Base-by-base conservation (phyloP, 1,140 invertebrate genomes). In the Catajapyx aquilonaris region DNA sequence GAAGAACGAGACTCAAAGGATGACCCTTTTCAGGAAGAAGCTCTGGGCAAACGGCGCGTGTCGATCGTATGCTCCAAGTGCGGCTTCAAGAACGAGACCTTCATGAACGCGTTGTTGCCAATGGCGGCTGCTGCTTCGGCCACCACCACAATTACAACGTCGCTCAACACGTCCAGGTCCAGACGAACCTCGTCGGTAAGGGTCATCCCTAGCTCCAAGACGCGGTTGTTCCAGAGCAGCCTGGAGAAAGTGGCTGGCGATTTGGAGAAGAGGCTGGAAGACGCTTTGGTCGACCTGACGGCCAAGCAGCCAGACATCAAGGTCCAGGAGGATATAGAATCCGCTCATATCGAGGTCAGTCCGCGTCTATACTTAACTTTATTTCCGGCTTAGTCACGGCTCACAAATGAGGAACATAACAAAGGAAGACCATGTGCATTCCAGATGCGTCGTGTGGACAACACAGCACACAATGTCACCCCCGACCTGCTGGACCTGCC, bases 51-150 rank as follows among this genome's bases (percentile, higher is more conserved):
- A 0, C 37, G 37, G 20, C 28, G 41, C 11, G 43, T 47, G 3
- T 47, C 45, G 3, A 37, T 47, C 10, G 35, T 45, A 7, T 47
- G 46, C 25, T 34, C 44, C 4, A 47, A 47, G 19, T 47, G 46
- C 35, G 46, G 46, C 2, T 40, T 36, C 21, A 41, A 41, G 18
- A 47, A 44, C 37, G 41, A 43, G 9, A 44, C 46, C 19, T 44
- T 42, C 35, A 37, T 47, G 4, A 47, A 40, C 23, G 40, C 44
- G 3, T 34, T 46, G 3, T 4, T 32, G 1, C 32, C 35, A 5
- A 15, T 35, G 7, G 16, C 31, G 7, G 25, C 9, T 10, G 25
- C n/a, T n/a, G n/a, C n/a, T n/a, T n/a, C n/a, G n/a, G n/a, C n/a
- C n/a, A n/a, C n/a, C n/a, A n/a, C n/a, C n/a, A n/a, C n/a, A n/a